These are phyloP conservation scores for Neodiprion pinetum DNA, from an alignment of 1,140 invertebrate genomes.

Conservation along the genomic window DNA sequence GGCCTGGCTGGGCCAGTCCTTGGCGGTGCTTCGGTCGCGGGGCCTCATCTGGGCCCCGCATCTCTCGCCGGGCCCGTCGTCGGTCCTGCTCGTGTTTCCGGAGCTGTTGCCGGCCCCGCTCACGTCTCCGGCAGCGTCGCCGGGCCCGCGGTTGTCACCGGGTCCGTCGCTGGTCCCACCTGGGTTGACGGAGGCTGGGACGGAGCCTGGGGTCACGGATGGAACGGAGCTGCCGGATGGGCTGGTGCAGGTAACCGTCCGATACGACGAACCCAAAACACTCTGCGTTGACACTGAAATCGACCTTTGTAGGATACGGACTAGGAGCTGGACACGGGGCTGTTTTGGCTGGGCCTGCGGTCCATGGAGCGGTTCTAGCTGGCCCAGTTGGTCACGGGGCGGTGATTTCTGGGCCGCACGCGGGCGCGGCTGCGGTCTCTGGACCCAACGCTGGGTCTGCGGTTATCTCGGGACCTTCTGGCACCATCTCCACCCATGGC, in stretches of 20 bases:
- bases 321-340: conserved; percentile 36
- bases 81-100: conserved; percentile 50
- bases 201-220: conserved; percentile 19
- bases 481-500: conserved; percentile 57
- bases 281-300: background rate
- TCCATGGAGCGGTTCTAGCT: conserved; percentile 41
- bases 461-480: conserved; percentile 56
- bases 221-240: background rate
- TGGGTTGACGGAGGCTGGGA: conserved; percentile 50
- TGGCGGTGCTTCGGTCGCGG: conserved; percentile 45
- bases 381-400: conserved; percentile 49
- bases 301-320: background rate
- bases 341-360: conserved; percentile 34
- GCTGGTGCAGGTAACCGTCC: conserved; percentile 10
- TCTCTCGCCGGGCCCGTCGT: conserved; percentile 48
- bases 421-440: conserved; percentile 52
- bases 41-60: conserved; percentile 48
- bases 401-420: conserved; percentile 51
- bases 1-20: conserved; percentile 45
- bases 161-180: conserved; percentile 55
- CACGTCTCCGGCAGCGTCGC: conserved; percentile 56
- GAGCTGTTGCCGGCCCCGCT: conserved; percentile 50
- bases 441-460: conserved; percentile 57
- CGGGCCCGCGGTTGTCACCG: conserved; percentile 53
- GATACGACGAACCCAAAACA: conserved; percentile 23